Conservation (phyloP, 2,797 vertebrate species). For the Siniperca scherzeri region DNA sequence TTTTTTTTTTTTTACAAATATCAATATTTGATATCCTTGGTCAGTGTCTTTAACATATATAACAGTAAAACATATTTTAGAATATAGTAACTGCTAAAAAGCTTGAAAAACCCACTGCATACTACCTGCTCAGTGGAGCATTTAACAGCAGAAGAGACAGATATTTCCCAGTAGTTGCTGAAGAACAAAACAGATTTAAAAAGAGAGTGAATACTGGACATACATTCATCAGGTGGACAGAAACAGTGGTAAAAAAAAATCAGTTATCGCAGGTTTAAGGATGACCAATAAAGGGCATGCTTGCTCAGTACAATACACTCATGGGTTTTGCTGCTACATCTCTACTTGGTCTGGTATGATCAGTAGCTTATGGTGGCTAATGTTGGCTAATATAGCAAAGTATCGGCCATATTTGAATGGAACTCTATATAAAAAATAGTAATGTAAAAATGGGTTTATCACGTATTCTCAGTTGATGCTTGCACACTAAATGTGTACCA, state of each 20-base stretch:
- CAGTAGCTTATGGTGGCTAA: neutral
- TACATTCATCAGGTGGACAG: slow-evolving; percentile 12
- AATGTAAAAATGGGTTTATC: slow-evolving; percentile 36
- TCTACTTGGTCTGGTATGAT: neutral
- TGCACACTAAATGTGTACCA: neutral
- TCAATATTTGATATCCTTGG: neutral
- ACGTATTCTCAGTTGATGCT: slow-evolving; percentile 16
- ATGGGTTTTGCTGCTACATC: neutral
- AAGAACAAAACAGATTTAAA: slow-evolving; percentile 7
- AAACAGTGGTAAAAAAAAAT: neutral
- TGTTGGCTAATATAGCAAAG: neutral
- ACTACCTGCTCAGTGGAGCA: slow-evolving; percentile 4
- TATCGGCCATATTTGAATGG: neutral
- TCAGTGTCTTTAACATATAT: slow-evolving; percentile 3
- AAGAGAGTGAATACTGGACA: slow-evolving; percentile 12
- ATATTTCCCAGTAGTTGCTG: slow-evolving; percentile 7
- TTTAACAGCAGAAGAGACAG: slow-evolving; percentile 17
- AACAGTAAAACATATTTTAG: neutral
- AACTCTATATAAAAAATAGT: neutral
- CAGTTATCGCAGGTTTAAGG: too few relatives aligned
- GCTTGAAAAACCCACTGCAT: neutral
- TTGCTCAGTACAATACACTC: neutral
- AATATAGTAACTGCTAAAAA: neutral
- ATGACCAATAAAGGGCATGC: neutral
- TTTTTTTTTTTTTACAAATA: neutral